phyloP scores from a whole-genome alignment of 2,113 vertebrate genomes.

The Elephantulus edwardii region DNA sequence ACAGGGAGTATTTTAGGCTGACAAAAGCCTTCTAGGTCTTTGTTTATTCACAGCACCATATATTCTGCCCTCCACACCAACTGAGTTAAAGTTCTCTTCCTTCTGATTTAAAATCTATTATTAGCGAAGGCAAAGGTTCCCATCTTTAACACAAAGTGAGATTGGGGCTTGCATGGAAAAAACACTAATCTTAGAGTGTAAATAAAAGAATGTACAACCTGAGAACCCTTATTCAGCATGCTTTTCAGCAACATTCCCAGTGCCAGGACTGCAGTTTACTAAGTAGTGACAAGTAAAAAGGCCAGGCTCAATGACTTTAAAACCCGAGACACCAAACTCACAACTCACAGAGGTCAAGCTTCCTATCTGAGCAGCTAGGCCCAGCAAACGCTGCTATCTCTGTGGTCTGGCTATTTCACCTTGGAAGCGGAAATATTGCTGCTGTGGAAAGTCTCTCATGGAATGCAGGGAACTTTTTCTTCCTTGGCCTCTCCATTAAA shows the following conservation, averaged over 20 bases:
- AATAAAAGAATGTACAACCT: constrained; percentile 48
- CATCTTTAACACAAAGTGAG: constrained; percentile 61
- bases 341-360: neutral
- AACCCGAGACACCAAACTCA: neutral
- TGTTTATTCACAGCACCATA: constrained; percentile 78
- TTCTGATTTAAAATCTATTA: constrained; percentile 70
- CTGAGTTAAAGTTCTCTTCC: constrained; percentile 74
- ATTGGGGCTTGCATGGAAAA: constrained; percentile 7
- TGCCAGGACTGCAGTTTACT: neutral
- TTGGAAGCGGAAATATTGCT: neutral
- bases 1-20: constrained; percentile 77
- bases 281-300: neutral
- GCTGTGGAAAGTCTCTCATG: neutral
- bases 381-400: neutral
- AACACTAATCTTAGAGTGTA: constrained; percentile 23
- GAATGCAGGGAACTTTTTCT: neutral
- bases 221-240: neutral
- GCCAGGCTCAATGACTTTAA: neutral
- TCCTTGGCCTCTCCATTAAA: neutral
- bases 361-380: neutral
- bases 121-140: constrained; percentile 65
- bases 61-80: constrained; percentile 56
- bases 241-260: neutral
- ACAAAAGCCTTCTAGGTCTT: constrained; percentile 77
- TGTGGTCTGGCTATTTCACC: neutral